Conservation (phyloP, 2,888 invertebrate species). For the Mystacides longicornis region DNA sequence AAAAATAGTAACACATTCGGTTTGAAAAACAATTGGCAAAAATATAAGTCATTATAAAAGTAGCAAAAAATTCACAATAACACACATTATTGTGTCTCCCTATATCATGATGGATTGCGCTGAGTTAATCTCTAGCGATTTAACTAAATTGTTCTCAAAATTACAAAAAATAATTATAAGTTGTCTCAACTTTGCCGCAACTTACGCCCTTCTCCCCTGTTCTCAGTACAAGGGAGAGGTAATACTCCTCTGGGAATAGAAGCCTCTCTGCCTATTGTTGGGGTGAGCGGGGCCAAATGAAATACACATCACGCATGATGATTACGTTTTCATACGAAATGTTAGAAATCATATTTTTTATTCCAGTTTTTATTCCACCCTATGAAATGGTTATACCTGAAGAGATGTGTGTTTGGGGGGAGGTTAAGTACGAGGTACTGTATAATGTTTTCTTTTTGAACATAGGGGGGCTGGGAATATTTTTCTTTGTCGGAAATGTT, state of each 20-base stretch:
- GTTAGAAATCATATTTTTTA: conserved; percentile 2
- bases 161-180: background rate
- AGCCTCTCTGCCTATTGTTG: background rate
- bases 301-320: conserved; percentile 6
- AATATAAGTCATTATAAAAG: too few species aligned
- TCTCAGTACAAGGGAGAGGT: background rate
- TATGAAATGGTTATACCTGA: background rate
- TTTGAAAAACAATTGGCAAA: too few species aligned
- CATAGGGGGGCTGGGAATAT: too few species aligned
- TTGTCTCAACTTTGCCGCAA: background rate
- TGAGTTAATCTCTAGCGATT: background rate
- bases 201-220: background rate
- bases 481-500: too few species aligned
- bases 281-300: background rate
- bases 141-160: background rate
- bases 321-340: conserved; percentile 2
- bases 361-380: background rate
- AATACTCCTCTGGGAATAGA: background rate
- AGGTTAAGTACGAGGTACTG: background rate
- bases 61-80: too few species aligned
- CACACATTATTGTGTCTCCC: background rate
- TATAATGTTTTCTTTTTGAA: background rate
- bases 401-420: background rate
- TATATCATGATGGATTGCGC: background rate
- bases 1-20: too few species aligned